Percentiles rank a stretch among this genome's conserved stretches.
Evolutionary conservation across 2,888 invertebrate genomes (phyloP).

Genomic region (Drosophila colorata): DNA sequence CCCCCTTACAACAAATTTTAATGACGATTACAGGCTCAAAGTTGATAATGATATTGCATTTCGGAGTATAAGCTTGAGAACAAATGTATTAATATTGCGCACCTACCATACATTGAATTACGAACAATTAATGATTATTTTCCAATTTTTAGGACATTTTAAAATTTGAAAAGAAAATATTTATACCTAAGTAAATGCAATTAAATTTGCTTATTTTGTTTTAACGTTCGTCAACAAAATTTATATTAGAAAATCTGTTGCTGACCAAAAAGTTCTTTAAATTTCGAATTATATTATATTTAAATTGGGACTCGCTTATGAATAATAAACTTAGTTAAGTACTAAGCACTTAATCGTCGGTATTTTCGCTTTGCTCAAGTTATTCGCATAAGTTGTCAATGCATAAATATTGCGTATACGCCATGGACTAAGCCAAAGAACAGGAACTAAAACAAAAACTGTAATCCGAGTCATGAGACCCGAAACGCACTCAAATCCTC

Average conservation of each 20-base stretch:
- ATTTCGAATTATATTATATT: no score
- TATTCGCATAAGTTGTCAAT: conserved; percentile 32
- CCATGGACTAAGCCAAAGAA: conserved; percentile 32
- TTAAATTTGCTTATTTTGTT: no score
- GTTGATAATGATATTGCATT: background rate
- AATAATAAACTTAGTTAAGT: conserved; percentile 7
- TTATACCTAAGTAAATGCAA: no score
- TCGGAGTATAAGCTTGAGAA: no score
- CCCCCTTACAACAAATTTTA: background rate
- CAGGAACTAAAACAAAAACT: conserved; percentile 56
- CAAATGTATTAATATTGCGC: background rate
- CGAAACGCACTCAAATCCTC: conserved; percentile 46
- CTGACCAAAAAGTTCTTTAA: background rate
- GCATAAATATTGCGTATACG: conserved; percentile 54
- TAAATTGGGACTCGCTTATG: conserved; percentile 6
- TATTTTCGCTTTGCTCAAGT: conserved; percentile 21
- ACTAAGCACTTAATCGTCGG: conserved; percentile 26
- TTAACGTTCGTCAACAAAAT: no score
- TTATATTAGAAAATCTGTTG: no score
- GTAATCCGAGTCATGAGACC: conserved; percentile 68
- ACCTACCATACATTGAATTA: no score
- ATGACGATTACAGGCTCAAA: background rate
- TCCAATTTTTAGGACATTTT: no score
- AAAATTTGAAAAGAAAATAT: no score
- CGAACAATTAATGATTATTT: no score